Evolutionary conservation across 2,113 vertebrate species (phyloP).

Genomic region (Crotalus horridus): DNA sequence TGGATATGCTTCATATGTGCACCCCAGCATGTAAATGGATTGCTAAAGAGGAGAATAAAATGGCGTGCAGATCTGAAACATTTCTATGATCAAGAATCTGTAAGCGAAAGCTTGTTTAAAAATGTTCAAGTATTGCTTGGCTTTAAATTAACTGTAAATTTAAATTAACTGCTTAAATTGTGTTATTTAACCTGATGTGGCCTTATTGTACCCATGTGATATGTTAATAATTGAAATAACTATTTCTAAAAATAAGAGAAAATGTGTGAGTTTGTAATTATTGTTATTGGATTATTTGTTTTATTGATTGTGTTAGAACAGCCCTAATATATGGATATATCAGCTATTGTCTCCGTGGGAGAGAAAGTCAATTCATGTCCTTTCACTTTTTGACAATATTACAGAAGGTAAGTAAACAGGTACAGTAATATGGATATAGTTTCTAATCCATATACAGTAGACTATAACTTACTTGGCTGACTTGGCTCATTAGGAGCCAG

Average conservation of each 20-base stretch:
- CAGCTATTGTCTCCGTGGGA: slow-evolving; percentile 28
- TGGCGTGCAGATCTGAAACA: slow-evolving; percentile 31
- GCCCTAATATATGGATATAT: not conserved
- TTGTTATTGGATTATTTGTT: not conserved
- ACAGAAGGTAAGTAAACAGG: slow-evolving; percentile 24
- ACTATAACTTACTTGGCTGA: not conserved
- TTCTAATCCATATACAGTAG: not conserved
- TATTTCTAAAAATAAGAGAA: not conserved
- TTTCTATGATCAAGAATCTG: slow-evolving; percentile 4
- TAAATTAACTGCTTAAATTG: not conserved
- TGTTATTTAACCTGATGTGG: not conserved
- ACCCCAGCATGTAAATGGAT: not conserved
- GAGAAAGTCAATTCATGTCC: slow-evolving; percentile 19
- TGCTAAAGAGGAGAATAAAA: slow-evolving; percentile 21
- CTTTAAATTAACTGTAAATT: not conserved
- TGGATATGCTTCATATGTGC: slow-evolving; percentile 45
- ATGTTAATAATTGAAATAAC: not conserved
- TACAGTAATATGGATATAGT: not conserved
- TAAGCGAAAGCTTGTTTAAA: slow-evolving; percentile 15
- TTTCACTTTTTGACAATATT: slow-evolving; percentile 51
- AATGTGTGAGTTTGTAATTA: not conserved
- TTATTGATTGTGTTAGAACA: slow-evolving; percentile 1
- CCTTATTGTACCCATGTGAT: not conserved
- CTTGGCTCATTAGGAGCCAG: not conserved
- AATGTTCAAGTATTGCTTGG: not conserved